Base-by-base conservation (phyloP, 37 sponge, comb jelly and placozoan genomes). In the Theonella swinhoei region DNA sequence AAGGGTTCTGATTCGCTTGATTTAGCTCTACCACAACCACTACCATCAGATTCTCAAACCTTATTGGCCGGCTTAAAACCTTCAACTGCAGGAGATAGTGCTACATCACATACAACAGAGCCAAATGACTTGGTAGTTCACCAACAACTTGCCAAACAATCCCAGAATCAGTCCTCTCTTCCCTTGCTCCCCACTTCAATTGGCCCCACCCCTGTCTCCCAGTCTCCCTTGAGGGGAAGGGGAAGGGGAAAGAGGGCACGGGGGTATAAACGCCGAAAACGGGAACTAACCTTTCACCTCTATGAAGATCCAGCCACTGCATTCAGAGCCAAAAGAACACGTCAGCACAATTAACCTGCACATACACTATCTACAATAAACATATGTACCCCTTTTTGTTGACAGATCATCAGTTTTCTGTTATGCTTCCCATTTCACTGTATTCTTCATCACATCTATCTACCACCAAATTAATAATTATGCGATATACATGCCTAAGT, bases 241-340 rank as follows among this genome's bases (percentile, higher is more conserved):
- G 54, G 54, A 14, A 47, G 54, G n/a, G 80, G 65, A 26, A 5
- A 74, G 11, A 41, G 42, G 25, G 66, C 72, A 8, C 70, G 78
- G 42, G 32, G 35, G 42, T 86, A 86, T 28, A 74, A 73, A 35
- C 32, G 72, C 22, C 59, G 74, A 22, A 79, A 86, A 34, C 47
- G 80, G 65, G 80, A 79, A 32, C 80, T 86, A 22, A 86, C 87
- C 22, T 86, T 86, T 60, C 87, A 86, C 36, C 72, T 79, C 7
- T 86, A 86, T 61, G 87, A 86, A 74, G 87, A 86, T 42, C 87
- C 87, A n/a, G 31, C 9, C 60, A 77, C 85, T 32, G 72, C 78
- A 41, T 86, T 62, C 65, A 79, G 30, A 79, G 67, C 59, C 3
- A 86, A 86, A 33, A 61, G 73, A 63, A 14, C 64, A 1, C 73